A percentile compares a stretch with the other conserved stretches of the same genome.
Evolutionary conservation across 2,888 invertebrate genomes (phyloP).

Genomic region (Allolobophora icterica): DNA sequence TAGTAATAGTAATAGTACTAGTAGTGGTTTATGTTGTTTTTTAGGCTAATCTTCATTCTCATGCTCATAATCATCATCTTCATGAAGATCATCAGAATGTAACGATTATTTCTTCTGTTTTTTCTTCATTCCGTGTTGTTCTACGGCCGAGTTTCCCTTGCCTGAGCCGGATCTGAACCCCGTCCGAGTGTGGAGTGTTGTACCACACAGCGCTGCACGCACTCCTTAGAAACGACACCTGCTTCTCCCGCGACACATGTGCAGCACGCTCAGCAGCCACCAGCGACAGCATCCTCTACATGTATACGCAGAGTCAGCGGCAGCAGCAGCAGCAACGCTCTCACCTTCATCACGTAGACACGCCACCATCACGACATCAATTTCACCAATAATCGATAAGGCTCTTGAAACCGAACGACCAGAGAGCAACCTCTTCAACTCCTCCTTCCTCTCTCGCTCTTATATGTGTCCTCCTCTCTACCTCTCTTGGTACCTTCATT

Average conservation of each 20-base stretch:
- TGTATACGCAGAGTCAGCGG: background rate
- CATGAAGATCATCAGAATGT: background rate
- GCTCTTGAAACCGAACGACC: background rate
- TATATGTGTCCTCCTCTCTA: background rate
- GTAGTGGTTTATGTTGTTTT: too few relatives aligned
- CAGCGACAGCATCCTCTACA: background rate
- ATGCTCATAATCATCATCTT: background rate
- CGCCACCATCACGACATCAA: background rate
- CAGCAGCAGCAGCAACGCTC: background rate
- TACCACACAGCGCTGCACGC: background rate
- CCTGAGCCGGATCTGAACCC: background rate
- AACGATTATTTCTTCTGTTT: background rate
- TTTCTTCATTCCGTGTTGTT: background rate
- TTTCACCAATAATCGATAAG: constrained; percentile 17
- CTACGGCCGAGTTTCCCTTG: background rate
- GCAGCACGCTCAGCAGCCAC: background rate
- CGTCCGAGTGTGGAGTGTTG: background rate
- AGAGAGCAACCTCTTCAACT: background rate
- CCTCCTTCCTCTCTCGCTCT: background rate
- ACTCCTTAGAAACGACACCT: constrained; percentile 2
- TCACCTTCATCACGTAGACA: constrained; percentile 10
- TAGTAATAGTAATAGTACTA: too few relatives aligned
- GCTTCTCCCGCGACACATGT: background rate
- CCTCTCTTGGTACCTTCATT: background rate
- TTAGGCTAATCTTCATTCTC: too few relatives aligned